phyloP scores from a whole-genome alignment of 2,113 vertebrate genomes.

The Cathartes aura region DNA sequence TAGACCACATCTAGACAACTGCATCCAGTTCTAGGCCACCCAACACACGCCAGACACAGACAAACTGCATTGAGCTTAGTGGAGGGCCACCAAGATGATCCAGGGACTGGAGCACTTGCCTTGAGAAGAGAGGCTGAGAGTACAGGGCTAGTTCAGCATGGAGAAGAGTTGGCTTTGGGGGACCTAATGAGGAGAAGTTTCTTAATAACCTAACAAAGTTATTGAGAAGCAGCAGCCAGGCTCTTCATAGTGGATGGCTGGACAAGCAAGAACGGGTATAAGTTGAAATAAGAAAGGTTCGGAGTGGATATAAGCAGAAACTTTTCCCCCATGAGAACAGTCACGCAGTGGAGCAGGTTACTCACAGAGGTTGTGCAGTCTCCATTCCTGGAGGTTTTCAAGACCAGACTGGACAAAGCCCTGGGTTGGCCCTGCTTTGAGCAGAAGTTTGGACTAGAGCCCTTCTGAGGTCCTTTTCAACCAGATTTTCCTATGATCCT shows the following conservation, averaged over 20 bases:
- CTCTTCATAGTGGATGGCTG: background rate
- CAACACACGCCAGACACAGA: background rate
- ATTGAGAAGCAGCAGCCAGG: background rate
- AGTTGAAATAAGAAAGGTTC: background rate
- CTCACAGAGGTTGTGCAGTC: background rate
- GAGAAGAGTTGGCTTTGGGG: background rate
- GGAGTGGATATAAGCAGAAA: background rate
- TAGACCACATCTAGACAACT: background rate
- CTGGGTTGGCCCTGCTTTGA: background rate
- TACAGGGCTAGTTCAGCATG: background rate
- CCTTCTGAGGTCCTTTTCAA: background rate
- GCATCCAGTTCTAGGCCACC: background rate
- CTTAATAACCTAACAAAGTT: background rate
- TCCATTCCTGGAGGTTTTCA: background rate
- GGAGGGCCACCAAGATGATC: background rate
- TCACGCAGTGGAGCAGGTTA: background rate
- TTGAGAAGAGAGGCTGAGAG: background rate
- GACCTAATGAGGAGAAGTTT: background rate
- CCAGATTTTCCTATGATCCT: background rate
- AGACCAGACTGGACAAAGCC: background rate
- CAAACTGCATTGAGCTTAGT: background rate
- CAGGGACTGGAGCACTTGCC: background rate
- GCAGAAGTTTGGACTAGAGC: background rate
- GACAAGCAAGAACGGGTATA: background rate
- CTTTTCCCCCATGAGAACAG: background rate